A percentile compares a stretch with the other conserved stretches of the same genome.
Conservation (phyloP, 1,140 invertebrate species). For the Lepidostoma basale region DNA sequence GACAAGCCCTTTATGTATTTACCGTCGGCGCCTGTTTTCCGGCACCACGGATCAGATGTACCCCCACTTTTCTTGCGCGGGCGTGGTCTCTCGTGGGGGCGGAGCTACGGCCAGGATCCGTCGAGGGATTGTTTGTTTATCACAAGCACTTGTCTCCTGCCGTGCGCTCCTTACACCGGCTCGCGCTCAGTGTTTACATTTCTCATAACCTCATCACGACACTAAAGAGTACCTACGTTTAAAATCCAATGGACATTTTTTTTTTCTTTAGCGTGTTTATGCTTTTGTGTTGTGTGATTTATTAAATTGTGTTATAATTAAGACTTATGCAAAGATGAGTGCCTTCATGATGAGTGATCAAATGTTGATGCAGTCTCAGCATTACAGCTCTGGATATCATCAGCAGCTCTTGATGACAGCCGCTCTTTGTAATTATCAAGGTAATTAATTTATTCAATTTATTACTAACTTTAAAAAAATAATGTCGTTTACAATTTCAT, state of each 20-base stretch:
- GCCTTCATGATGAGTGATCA: slow-evolving; percentile 23
- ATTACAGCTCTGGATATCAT: slow-evolving; percentile 21
- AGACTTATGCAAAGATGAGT: slow-evolving; percentile 30
- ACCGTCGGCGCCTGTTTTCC: slow-evolving; percentile 6
- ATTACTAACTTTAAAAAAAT: neutral
- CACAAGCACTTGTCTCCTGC: slow-evolving; percentile 19
- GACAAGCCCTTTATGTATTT: neutral
- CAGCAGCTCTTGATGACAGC: slow-evolving; percentile 28
- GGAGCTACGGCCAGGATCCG: neutral
- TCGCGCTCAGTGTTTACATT: neutral
- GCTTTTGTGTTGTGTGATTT: slow-evolving; percentile 8
- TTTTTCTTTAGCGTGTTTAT: neutral
- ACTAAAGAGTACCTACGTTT: neutral
- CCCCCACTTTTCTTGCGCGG: neutral
- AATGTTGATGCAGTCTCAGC: slow-evolving; percentile 31
- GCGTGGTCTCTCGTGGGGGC: neutral
- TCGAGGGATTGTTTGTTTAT: slow-evolving; percentile 23
- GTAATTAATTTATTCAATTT: neutral
- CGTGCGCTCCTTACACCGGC: neutral
- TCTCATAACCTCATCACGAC: neutral
- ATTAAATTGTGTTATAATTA: neutral
- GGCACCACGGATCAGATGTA: neutral
- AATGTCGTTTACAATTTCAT: neutral
- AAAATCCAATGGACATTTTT: neutral
- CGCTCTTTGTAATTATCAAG: slow-evolving; percentile 27